Percentiles rank a stretch among this genome's conserved stretches.
Conservation (phyloP, 2,797 vertebrate genomes). For the Valencia hispanica region DNA sequence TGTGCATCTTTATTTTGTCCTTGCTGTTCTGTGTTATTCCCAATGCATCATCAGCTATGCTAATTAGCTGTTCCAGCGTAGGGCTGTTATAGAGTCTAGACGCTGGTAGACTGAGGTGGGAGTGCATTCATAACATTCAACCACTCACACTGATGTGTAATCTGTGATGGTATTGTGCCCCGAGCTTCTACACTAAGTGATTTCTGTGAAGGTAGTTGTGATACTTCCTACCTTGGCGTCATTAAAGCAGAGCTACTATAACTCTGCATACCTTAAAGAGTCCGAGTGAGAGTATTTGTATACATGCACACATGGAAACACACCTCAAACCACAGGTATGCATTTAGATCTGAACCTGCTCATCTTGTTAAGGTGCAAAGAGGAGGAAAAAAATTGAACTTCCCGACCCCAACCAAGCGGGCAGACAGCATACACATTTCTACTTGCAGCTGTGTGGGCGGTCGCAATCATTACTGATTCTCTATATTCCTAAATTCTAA, state of each 20-base stretch:
- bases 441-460: conserved; percentile 16
- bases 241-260: conserved; percentile 57
- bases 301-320: conserved; percentile 38
- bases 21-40: conserved; percentile 34
- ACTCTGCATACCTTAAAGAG: conserved; percentile 36
- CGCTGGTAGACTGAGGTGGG: conserved; percentile 48
- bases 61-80: conserved; percentile 61
- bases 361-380: conserved; percentile 26
- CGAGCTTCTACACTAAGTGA: conserved; percentile 35
- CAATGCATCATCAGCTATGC: conserved; percentile 52
- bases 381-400: conserved; percentile 32
- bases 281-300: conserved; percentile 40
- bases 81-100: conserved; percentile 73
- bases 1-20: conserved; percentile 24
- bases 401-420: conserved; percentile 15
- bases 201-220: conserved; percentile 52
- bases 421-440: conserved; percentile 2
- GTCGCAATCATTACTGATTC: not conserved
- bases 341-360: conserved; percentile 36
- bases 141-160: conserved; percentile 52
- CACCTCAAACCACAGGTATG: conserved; percentile 42
- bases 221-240: conserved; percentile 52
- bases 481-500: not conserved
- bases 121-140: conserved; percentile 46
- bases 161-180: conserved; percentile 52